Conservation (phyloP, 37 sponge, comb jelly and placozoan species). For the Oopsacas minuta region DNA sequence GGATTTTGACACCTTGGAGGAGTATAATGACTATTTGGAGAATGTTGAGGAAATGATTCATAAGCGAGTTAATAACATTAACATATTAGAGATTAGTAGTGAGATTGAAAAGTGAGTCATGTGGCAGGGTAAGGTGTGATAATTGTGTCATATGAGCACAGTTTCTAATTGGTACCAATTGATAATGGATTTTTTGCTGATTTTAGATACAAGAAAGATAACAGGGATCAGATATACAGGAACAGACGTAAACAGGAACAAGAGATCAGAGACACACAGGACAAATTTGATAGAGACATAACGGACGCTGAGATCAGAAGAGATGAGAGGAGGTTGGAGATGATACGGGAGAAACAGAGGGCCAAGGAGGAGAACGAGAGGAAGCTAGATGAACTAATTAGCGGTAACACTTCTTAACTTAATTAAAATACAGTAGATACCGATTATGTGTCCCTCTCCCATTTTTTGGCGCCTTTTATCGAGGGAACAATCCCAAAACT, state of each 20-base stretch:
- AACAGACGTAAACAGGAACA: slow-evolving; percentile 56
- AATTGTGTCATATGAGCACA: neutral
- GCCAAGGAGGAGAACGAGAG: slow-evolving; percentile 45
- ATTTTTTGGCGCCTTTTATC: too few species aligned
- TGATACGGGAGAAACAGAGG: slow-evolving; percentile 19
- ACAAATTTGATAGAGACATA: slow-evolving; percentile 21
- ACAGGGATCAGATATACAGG: slow-evolving; percentile 59
- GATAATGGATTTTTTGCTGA: slow-evolving; percentile 22
- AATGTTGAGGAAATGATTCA: slow-evolving; percentile 77
- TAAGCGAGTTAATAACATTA: neutral
- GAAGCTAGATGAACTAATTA: slow-evolving; percentile 52
- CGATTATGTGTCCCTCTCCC: too few species aligned
- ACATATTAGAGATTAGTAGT: neutral
- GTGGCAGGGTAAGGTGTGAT: neutral
- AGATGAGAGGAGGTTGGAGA: slow-evolving; percentile 20
- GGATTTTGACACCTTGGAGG: slow-evolving; percentile 53
- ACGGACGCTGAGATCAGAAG: slow-evolving; percentile 30
- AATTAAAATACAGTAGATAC: too few species aligned
- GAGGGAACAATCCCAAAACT: too few species aligned
- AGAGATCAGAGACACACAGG: slow-evolving; percentile 25
- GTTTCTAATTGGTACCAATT: neutral
- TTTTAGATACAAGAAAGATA: slow-evolving; percentile 66
- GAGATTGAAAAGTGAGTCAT: neutral
- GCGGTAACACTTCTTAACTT: too few species aligned
- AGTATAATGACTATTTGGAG: slow-evolving; percentile 92